Percentiles rank a stretch among this genome's conserved stretches.
Evolutionary conservation across 2,797 vertebrate species (phyloP).

Genomic region (Falco biarmicus): DNA sequence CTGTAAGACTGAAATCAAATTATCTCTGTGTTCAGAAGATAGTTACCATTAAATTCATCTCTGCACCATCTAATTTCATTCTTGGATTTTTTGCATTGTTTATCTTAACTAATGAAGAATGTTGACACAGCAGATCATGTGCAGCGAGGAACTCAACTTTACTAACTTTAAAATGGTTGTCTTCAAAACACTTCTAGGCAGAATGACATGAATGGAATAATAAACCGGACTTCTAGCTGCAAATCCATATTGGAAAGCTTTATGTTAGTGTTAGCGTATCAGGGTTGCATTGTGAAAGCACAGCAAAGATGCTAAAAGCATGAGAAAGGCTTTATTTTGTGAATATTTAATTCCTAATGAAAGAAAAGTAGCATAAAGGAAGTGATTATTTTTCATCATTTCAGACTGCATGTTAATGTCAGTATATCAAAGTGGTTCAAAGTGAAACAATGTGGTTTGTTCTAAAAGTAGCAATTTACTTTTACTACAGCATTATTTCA

Average conservation of each 20-base stretch:
- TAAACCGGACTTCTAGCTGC: not conserved
- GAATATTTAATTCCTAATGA: not conserved
- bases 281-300: not conserved
- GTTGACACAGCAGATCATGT: not conserved
- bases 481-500: not conserved
- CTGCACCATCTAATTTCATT: not conserved
- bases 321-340: not conserved
- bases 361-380: not conserved
- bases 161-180: slow-evolving; percentile 5
- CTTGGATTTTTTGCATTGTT: slow-evolving; percentile 29
- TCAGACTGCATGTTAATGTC: not conserved
- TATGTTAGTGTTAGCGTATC: not conserved
- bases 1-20: slow-evolving; percentile 35
- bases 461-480: not conserved
- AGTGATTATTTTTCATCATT: not conserved
- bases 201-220: not conserved
- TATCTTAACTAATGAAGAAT: slow-evolving; percentile 23
- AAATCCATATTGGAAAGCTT: not conserved
- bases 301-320: not conserved
- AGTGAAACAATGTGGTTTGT: not conserved
- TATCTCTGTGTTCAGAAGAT: not conserved
- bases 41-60: slow-evolving; percentile 2
- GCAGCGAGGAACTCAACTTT: not conserved
- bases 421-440: not conserved
- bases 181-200: not conserved